Conservation (phyloP, 2,797 vertebrate genomes). For the Parauchenoglanis punctatus region DNA sequence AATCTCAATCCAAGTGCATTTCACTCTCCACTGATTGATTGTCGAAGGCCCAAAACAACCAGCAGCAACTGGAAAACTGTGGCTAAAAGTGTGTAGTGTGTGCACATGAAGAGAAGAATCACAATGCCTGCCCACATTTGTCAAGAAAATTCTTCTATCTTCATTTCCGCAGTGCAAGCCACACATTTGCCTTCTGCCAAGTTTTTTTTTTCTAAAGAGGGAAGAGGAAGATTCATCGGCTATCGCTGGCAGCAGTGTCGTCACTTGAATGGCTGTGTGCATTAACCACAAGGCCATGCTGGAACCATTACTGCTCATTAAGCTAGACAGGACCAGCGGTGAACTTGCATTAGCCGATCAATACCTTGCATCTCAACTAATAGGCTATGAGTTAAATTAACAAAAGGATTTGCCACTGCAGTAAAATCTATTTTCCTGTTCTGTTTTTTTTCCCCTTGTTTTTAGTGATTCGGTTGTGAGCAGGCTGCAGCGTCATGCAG, state of each 20-base stretch:
- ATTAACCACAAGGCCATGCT: slow-evolving; percentile 39
- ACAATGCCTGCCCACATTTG: neutral
- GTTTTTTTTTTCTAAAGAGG: neutral
- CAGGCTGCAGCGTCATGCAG: neutral
- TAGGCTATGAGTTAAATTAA: slow-evolving; percentile 52
- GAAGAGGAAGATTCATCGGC: slow-evolving; percentile 8
- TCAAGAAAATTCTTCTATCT: neutral
- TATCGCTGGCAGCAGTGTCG: slow-evolving; percentile 6
- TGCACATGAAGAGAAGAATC: neutral
- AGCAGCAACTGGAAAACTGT: neutral
- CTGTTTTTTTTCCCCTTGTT: neutral
- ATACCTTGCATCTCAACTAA: slow-evolving; percentile 52
- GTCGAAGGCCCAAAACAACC: neutral
- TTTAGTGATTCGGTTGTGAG: neutral
- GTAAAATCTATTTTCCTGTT: slow-evolving; percentile 11
- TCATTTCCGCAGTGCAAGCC: too few species aligned
- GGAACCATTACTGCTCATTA: slow-evolving; percentile 53
- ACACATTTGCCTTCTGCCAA: neutral
- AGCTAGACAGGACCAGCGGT: slow-evolving; percentile 38
- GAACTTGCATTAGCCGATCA: slow-evolving; percentile 47
- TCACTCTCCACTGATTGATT: neutral
- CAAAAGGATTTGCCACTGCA: slow-evolving; percentile 29
- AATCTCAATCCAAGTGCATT: neutral
- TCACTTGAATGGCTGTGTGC: slow-evolving; percentile 29
- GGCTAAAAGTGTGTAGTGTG: neutral